Base-by-base conservation (phyloP, 2,113 vertebrate genomes). In the Sander lucioperca region DNA sequence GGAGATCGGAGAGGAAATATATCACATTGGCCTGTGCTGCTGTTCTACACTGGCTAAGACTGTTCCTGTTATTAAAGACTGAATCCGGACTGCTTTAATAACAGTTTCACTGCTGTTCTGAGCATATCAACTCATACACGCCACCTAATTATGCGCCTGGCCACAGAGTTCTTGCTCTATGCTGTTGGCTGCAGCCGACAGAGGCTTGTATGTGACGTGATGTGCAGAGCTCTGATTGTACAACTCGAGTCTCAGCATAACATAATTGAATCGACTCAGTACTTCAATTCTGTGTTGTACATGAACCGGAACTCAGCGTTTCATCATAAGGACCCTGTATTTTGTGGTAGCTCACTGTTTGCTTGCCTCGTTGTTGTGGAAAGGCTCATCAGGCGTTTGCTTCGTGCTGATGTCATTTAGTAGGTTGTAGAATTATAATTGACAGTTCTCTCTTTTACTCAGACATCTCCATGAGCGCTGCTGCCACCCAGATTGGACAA, bases 1-100 rank as follows among this genome's bases (percentile, higher is more conserved):
- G 58, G n/a, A 75, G 68, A 62, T 58, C 15, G 65, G 58, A 79
- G 61, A 62, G 72, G 76, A 86, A 72, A 43, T 33, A 43, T 33
- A 59, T 56, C 62, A 48, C 1, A 14, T 16, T 12, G 67, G 51
- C 51, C 62, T n/a, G 50, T 10, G 50, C 53, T 51, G 67, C 79
- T 50, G 74, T 19, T 79, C 36, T 23, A 11, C 50, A 70, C 16
- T 6, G 36, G 30, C 1, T 27, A 0, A 54, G 48, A 65, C 59
- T 61, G 48, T 2, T 18, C n/a, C n/a, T n/a, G n/a, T n/a, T n/a
- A n/a, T n/a, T n/a, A n/a, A n/a, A n/a, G 43, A 6, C 21, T 63
- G 56, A 58, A 43, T 65, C 54, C 62, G 14, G 18, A 13, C 74
- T 53, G 73, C 67, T 67, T 36, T 53, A 50, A 54, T 77, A 64